Conservation (phyloP, 2,797 vertebrate species). For the Paguma larvata region DNA sequence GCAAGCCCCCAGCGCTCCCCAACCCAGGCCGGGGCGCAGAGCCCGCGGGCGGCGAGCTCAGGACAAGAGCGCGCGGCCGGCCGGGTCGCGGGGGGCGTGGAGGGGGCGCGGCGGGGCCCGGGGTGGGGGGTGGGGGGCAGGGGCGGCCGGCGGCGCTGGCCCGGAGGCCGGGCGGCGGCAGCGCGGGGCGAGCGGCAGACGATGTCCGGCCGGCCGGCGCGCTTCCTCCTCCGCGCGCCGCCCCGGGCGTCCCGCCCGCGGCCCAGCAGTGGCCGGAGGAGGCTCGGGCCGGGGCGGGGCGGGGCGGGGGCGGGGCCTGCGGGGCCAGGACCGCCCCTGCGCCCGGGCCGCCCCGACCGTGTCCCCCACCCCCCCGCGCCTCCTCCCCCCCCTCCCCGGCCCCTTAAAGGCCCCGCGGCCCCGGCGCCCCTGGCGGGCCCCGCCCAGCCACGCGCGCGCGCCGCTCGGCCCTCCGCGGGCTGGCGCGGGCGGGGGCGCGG, state of each 20-base stretch:
- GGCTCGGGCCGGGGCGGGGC: conserved; percentile 2
- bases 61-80: conserved; percentile 21
- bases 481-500: background rate
- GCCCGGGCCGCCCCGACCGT: background rate
- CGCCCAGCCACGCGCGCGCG: background rate
- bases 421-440: background rate
- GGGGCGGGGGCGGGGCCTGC: background rate
- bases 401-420: conserved; percentile 62
- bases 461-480: background rate
- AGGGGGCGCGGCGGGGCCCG: background rate
- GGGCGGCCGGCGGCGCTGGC: background rate
- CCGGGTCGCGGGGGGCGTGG: background rate
- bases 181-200: background rate
- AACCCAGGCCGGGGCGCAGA: background rate
- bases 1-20: background rate
- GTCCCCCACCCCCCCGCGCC: background rate
- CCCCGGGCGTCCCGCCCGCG: conserved; percentile 19
- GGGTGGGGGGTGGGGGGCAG: background rate
- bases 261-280: conserved; percentile 47
- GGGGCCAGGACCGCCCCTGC: background rate
- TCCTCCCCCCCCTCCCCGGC: background rate
- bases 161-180: background rate
- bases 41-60: conserved; percentile 48
- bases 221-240: conserved; percentile 58
- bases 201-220: background rate